Base-by-base conservation (phyloP, 2,888 invertebrate genomes). In the Shargacucullia verbasci region DNA sequence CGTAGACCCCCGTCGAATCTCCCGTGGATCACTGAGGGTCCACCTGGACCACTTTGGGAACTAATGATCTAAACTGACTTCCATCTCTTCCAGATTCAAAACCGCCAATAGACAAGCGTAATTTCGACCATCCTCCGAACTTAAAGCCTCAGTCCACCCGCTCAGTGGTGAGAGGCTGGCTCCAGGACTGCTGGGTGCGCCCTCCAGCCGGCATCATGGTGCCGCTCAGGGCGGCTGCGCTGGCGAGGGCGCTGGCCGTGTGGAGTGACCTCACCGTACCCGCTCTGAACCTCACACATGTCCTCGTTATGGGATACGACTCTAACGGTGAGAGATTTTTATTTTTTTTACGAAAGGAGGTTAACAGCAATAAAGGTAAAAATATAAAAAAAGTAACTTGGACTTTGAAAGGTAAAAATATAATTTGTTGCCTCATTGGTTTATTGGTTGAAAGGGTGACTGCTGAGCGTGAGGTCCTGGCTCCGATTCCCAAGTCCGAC, bases 291-390 rank as follows among this genome's bases (percentile, higher is more conserved):
- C 76, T 92, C 2, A 85, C 89, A 0, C 92, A 92, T 29, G 88
- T 94, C 0, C 86, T 94, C 14, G 83, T 94, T 0, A 87, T 94
- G 11, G 94, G 92, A n/a, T 94, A 92, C 37, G 94, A 94, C 64
- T 84, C 88, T 0, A 91, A 94, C 62, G 94, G 93, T 93, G 62
- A 88, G 88, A 45, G 0, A 12, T 10, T n/a, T n/a, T n/a, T n/a
- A n/a, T n/a, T n/a, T n/a, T n/a, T n/a, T n/a, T n/a, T n/a, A n/a
- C n/a, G n/a, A n/a, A n/a, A n/a, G n/a, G n/a, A n/a, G n/a, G n/a
- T n/a, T n/a, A n/a, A n/a, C n/a, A n/a, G n/a, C n/a, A n/a, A n/a
- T n/a, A n/a, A n/a, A n/a, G n/a, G n/a, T n/a, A n/a, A n/a, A n/a
- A n/a, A n/a, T n/a, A n/a, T n/a, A n/a, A n/a, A n/a, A n/a, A n/a